phyloP scores from a whole-genome alignment of 2,888 invertebrate genomes.

The Apotomis turbidana region DNA sequence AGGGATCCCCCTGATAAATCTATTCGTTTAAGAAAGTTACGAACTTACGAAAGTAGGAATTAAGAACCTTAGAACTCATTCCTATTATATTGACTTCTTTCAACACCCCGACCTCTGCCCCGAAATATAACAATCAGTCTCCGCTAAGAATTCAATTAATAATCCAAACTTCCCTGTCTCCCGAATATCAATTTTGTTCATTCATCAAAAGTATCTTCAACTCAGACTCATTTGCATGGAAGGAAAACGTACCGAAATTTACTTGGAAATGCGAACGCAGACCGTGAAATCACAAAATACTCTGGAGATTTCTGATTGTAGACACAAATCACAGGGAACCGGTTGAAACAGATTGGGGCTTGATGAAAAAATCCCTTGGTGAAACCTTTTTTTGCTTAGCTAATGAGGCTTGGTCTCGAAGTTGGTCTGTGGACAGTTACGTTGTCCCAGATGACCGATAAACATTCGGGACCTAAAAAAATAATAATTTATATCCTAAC shows the following conservation, averaged over 20 bases:
- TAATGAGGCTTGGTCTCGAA: slow-evolving; percentile 23
- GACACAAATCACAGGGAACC: slow-evolving; percentile 31
- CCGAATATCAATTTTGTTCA: slow-evolving; percentile 34
- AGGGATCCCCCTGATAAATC: not conserved
- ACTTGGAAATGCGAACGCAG: slow-evolving; percentile 5
- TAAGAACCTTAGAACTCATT: not conserved
- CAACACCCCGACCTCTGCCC: not conserved
- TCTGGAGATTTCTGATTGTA: slow-evolving; percentile 33
- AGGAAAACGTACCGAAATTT: slow-evolving; percentile 16
- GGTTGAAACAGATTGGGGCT: slow-evolving; percentile 30
- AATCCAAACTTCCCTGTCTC: slow-evolving; percentile 28
- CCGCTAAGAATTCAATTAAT: slow-evolving; percentile 32
- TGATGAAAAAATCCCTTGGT: slow-evolving; percentile 37
- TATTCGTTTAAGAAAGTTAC: not conserved
- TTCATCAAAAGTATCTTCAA: slow-evolving; percentile 35
- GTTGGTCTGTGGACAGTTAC: slow-evolving; percentile 7
- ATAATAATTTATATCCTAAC: too few species aligned
- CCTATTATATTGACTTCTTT: not conserved
- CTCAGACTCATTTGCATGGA: slow-evolving; percentile 37
- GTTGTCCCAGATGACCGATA: slow-evolving; percentile 4
- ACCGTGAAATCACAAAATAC: slow-evolving; percentile 39
- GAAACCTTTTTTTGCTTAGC: slow-evolving; percentile 29
- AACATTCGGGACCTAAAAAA: too few species aligned
- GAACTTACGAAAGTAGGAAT: not conserved
- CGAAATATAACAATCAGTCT: slow-evolving; percentile 31